phyloP scores from a whole-genome alignment of 64 coral and sea anemone genomes.

The Stichodactyla mertensii region DNA sequence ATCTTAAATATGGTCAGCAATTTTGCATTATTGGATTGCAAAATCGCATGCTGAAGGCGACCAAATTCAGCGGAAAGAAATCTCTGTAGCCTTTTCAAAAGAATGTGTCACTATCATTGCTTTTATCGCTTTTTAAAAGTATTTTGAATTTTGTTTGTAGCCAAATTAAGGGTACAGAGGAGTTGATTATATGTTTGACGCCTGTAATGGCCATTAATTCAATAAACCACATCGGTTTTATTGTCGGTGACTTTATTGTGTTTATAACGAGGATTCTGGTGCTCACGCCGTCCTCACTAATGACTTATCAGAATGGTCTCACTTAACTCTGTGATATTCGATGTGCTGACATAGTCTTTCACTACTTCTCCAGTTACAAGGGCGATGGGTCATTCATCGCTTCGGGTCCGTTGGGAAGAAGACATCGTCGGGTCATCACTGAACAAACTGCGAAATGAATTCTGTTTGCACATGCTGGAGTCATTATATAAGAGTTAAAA shows the following conservation, averaged over 20 bases:
- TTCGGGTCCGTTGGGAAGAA: not conserved
- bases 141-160: not conserved
- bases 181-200: not conserved
- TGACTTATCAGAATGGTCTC: not conserved
- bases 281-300: not conserved
- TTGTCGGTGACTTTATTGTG: constrained; percentile 1
- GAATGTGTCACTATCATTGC: too few relatives aligned
- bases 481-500: constrained; percentile 2
- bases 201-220: not conserved
- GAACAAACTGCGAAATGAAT: constrained; percentile 4
- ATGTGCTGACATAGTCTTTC: not conserved
- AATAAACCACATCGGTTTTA: not conserved
- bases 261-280: not conserved
- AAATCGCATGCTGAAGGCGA: too few relatives aligned
- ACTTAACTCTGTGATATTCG: not conserved
- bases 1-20: too few relatives aligned
- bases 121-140: too few relatives aligned
- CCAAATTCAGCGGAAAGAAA: too few relatives aligned
- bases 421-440: not conserved
- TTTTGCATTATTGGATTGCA: too few relatives aligned
- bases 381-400: not conserved
- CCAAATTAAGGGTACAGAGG: not conserved
- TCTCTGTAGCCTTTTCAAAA: too few relatives aligned
- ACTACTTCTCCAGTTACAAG: not conserved
- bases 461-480: constrained; percentile 1